These are phyloP conservation scores for Carcina quercana DNA, from an alignment of 2,888 invertebrate species.

Conservation along the genomic window DNA sequence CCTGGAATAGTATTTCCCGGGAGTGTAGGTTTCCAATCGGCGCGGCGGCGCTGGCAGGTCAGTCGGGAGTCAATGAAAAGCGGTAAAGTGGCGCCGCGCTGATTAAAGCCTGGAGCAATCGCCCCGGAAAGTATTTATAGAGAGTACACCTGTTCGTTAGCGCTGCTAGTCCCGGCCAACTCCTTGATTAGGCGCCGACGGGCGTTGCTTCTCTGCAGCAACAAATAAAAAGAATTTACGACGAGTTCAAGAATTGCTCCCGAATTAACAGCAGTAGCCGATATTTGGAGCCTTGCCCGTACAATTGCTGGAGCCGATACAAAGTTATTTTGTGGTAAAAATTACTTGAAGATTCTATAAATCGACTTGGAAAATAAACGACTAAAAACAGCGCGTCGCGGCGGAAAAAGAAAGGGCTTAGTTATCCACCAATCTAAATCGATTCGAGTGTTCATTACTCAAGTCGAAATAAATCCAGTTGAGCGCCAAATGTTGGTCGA, in stretches of 20 bases:
- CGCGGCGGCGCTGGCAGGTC: slow-evolving; percentile 54
- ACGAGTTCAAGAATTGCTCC: slow-evolving; percentile 11
- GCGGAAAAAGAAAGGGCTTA: slow-evolving; percentile 7
- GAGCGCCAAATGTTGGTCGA: slow-evolving; percentile 21
- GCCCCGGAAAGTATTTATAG: slow-evolving; percentile 72
- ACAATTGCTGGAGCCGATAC: no score
- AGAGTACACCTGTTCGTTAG: slow-evolving; percentile 75
- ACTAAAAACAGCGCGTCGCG: no score
- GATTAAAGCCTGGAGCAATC: slow-evolving; percentile 74
- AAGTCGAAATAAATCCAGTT: slow-evolving; percentile 24
- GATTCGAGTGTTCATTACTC: slow-evolving; percentile 23
- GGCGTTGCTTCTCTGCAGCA: slow-evolving; percentile 60
- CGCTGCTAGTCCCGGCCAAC: slow-evolving; percentile 65
- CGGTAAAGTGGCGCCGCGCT: slow-evolving; percentile 70
- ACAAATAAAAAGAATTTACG: slow-evolving; percentile 64
- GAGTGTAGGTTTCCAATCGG: slow-evolving; percentile 66
- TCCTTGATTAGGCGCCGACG: slow-evolving; percentile 72
- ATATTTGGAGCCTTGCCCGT: no score
- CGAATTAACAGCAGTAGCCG: no score
- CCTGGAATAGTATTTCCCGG: slow-evolving; percentile 47
- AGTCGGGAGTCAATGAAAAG: slow-evolving; percentile 69
- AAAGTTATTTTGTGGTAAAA: neutral
- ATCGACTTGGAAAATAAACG: no score
- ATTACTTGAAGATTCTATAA: neutral
- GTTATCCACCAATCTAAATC: slow-evolving; percentile 12